phyloP scores from a whole-genome alignment of 2,888 invertebrate species.

The Trachelus iudaicus region DNA sequence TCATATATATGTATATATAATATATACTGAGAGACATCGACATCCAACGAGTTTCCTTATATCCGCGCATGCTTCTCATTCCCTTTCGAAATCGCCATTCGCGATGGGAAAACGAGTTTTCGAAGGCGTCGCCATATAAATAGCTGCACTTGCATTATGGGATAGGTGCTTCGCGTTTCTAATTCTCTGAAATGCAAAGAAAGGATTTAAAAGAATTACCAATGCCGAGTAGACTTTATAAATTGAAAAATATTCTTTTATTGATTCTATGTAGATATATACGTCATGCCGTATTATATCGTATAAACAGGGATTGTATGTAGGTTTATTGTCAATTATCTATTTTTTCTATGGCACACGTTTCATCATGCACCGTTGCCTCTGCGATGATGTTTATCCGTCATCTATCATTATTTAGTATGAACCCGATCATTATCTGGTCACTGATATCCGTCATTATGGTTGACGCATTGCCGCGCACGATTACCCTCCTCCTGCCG shows the following conservation, averaged over 20 bases:
- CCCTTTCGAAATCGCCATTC: background rate
- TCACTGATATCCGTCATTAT: background rate
- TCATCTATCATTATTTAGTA: background rate
- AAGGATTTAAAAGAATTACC: too few species aligned
- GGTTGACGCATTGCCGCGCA: background rate
- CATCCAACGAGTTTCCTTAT: background rate
- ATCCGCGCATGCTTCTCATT: background rate
- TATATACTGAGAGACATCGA: background rate
- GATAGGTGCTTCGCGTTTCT: background rate
- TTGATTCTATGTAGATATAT: background rate
- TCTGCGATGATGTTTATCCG: background rate
- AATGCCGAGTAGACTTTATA: too few species aligned
- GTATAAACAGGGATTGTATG: background rate
- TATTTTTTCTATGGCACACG: background rate
- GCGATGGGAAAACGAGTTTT: background rate
- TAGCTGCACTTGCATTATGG: background rate
- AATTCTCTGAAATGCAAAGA: background rate
- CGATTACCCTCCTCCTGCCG: background rate
- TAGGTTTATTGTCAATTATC: background rate
- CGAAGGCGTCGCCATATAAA: background rate
- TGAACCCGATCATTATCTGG: background rate
- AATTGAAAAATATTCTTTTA: too few species aligned
- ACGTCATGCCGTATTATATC: background rate
- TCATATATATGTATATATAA: background rate
- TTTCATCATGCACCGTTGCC: background rate